These are phyloP conservation scores for Pseudomyrmex pallidus DNA, from an alignment of 1,140 invertebrate species.

Conservation along the genomic window DNA sequence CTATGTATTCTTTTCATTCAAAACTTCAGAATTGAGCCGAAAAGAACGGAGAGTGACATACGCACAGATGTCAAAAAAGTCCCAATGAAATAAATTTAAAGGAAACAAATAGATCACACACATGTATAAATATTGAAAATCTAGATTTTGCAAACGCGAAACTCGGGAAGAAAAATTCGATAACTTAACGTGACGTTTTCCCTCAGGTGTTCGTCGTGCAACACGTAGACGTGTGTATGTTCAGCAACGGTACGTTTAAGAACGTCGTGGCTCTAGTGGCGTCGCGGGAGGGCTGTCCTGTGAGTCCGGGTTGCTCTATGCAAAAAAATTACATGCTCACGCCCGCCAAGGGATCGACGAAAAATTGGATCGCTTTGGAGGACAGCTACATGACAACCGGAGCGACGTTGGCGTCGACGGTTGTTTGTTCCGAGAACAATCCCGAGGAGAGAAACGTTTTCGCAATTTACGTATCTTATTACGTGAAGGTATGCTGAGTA, in stretches of 20 bases:
- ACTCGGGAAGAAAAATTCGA: no score
- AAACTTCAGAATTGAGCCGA: no score
- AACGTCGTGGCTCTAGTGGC: slow-evolving; percentile 97
- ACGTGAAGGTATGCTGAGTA: slow-evolving; percentile 89
- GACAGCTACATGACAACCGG: slow-evolving; percentile 90
- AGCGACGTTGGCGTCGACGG: slow-evolving; percentile 89
- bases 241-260: slow-evolving; percentile 99
- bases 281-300: slow-evolving; percentile 88
- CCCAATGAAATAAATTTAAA: no score
- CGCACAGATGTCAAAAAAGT: no score
- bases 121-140: no score
- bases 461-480: slow-evolving; percentile 95
- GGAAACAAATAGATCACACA: no score
- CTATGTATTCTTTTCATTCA: neutral
- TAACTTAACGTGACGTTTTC: neutral
- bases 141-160: no score
- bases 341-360: slow-evolving; percentile 91
- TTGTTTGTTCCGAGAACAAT: slow-evolving; percentile 86
- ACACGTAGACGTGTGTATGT: slow-evolving; percentile 99
- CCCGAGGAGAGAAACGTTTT: slow-evolving; percentile 93
- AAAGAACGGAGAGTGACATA: no score
- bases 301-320: slow-evolving; percentile 87
- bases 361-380: slow-evolving; percentile 93
- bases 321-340: slow-evolving; percentile 88
- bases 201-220: slow-evolving; percentile 94